Evolutionary conservation across 2,113 vertebrate genomes (phyloP), one percentile per base, ranked within the genome.

Genomic region (Chloroceryle aenea): DNA sequence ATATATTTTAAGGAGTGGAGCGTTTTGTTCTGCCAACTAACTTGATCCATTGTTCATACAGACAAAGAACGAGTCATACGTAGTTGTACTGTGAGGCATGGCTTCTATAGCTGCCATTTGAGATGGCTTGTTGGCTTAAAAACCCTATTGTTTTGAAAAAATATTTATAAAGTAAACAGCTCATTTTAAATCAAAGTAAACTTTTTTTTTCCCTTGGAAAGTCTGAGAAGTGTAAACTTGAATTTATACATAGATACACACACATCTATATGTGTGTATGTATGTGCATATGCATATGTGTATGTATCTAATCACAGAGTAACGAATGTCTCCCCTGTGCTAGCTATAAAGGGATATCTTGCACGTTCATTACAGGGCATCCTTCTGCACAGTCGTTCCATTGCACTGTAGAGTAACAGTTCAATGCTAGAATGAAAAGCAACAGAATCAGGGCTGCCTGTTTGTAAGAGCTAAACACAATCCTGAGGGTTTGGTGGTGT

Each of bases 271-370:
- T 2, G 6, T 47, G 4, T 40, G 50, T 88, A 40, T 71, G 32
- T 83, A 14, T n/a, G 55, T 23, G 22, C 30, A 59, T 88, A 47
- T 73, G 30, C 78, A 12, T 34, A 62, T 23, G 22, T 47, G 6
- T 74, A 56, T 90, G 17, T 83, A 30, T 69, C n/a, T 63, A 25
- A 75, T 92, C 93, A 71, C 75, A 74, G 83, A 45, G 76, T 91
- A 95, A 92, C 87, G 88, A 82, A 82, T 38, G 62, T 89, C 52
- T 96, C 88, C 95, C 90, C 30, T 47, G 94, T 92, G 94, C 61
- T 69, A 53, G 81, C 94, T 96, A 85, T 66, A 92, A 96, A 92
- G 66, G 2, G 2, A 85, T 95, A 93, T 77, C 55, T 90, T 69
- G 42, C 42, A 62, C 75, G 68, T 91, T 87, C 43, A 55, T 93